Base-by-base conservation (phyloP, 1,140 invertebrate species). In the Dryas iulia region DNA sequence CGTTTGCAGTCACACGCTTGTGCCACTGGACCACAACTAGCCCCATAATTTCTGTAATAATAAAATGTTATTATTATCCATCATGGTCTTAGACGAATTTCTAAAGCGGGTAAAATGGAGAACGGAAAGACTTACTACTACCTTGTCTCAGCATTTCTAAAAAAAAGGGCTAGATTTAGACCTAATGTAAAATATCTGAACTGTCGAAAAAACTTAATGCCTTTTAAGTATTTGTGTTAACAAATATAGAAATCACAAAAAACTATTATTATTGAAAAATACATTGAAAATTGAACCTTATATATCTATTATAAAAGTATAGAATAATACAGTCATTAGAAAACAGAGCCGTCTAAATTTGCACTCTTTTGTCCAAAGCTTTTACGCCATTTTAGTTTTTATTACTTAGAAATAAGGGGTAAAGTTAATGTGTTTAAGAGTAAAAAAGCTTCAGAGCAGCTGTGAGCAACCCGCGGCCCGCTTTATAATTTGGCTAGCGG, bases 191-290 rank as follows among this genome's bases (percentile, higher is more conserved):
- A 6, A n/a, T n/a, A 14, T 1, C 5, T n/a, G 33, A 35, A 35
- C 33, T 12, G 14, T n/a, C 12, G 3, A 35, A 35, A 25, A 14
- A 60, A 1, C 11, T 6, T 5, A 47, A 52, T 11, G 18, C 1
- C 18, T 59, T 26, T 7, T 12, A 47, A 61, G 25, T 61, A 61
- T 61, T 47, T 25, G 30, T 61, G 35, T 61, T 21, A 61, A 61
- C 35, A 61, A 60, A 60, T 18, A 4, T 8, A 23, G n/a, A 35
- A 35, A 35, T 10, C 58, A 21, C 4, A n/a, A 11, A 63, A 63
- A 67, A 66, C n/a, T 53, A 59, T 30, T 25, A 60, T 66, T 59
- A n/a, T n/a, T n/a, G 54, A 24, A 21, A 39, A 33, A 54, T 54
- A 47, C 1, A 18, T 47, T 18, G 6, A 21, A 21, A 47, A 47